A percentile compares a stretch with the other conserved stretches of the same genome.
Evolutionary conservation across 30 jellyfish, hydroid and myxozoan species (phyloP).

Genomic region (Morbakka virulenta): DNA sequence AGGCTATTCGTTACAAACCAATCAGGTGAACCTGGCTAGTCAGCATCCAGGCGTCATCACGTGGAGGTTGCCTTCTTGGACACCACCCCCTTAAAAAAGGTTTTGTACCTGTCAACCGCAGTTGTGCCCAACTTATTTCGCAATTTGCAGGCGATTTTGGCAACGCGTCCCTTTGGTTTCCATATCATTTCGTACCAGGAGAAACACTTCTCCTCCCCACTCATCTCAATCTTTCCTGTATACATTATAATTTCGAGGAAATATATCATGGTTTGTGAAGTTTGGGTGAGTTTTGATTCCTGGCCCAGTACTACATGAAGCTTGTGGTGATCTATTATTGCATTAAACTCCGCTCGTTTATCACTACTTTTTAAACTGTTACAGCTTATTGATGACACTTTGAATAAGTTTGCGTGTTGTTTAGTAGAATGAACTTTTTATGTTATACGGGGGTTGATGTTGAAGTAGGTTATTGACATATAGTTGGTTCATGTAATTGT

Average conservation of each 20-base stretch:
- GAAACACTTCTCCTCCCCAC: neutral
- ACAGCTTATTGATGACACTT: neutral
- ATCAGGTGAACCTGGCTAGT: no score
- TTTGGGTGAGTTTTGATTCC: slow-evolving; percentile 11
- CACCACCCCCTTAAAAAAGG: no score
- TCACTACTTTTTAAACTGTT: slow-evolving; percentile 3
- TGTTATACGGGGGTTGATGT: slow-evolving; percentile 3
- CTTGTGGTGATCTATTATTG: neutral
- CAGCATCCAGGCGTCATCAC: no score
- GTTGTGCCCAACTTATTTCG: no score
- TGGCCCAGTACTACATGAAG: slow-evolving; percentile 10
- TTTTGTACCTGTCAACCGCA: no score
- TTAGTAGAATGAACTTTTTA: neutral
- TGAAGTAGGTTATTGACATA: no score
- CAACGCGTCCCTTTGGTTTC: neutral
- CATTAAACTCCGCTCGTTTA: slow-evolving; percentile 11
- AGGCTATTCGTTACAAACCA: no score
- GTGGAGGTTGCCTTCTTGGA: no score
- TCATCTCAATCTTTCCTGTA: neutral
- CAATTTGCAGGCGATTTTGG: no score
- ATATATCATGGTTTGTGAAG: neutral
- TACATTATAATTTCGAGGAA: neutral
- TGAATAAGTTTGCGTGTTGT: slow-evolving; percentile 5
- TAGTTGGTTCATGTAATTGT: no score
- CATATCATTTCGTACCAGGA: neutral